Evolutionary conservation across 2,797 vertebrate genomes (phyloP), one percentile per base, ranked within the genome.

Genomic region (Molossus alvarezi): DNA sequence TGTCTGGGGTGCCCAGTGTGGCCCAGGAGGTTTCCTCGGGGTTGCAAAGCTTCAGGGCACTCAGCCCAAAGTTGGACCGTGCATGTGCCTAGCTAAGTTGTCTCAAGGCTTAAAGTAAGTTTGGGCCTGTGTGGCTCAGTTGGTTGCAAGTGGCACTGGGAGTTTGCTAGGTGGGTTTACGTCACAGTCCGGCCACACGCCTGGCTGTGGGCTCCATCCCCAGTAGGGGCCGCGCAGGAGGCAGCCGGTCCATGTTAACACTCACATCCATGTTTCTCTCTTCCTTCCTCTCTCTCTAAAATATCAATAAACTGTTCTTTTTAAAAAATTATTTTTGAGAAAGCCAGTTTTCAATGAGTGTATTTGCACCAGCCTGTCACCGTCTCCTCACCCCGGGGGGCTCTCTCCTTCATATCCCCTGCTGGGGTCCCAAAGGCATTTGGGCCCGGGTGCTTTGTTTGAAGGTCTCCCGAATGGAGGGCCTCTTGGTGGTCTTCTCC

Each of bases 1-100:
- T 29, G 13, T 13, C 67, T 1, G 2, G 18, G 33, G 33, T 33
- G 33, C 33, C 62, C 10, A 1, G 1, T 2, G 5, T 12, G 21
- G 6, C 12, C 21, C 0, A 1, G 9, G 11, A 0, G 0, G 13
- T 29, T n/a, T 25, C 76, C n/a, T 11, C 6, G 0, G n/a, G 9
- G 33, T 20, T 41, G 27, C 13, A 18, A 27, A 64, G 23, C 37
- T 2, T 1, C 4, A 1, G 1, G 23, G 20, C 0, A 0, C 60
- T 45, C 9, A 2, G 29, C 29, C 75, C 23, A 37, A 41, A 25
- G 8, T 1, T 3, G 65, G 11, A 17, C 45, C 48, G 13, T 10
- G 1, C 0, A 0, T 13, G 3, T 8, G 14, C 18, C 23, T 65
- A 18, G 5, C 6, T 21, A 15, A 17, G 57, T 2, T 51, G 13